Evolutionary conservation across 2,888 invertebrate genomes (phyloP).

Genomic region (Folsomia candida): DNA sequence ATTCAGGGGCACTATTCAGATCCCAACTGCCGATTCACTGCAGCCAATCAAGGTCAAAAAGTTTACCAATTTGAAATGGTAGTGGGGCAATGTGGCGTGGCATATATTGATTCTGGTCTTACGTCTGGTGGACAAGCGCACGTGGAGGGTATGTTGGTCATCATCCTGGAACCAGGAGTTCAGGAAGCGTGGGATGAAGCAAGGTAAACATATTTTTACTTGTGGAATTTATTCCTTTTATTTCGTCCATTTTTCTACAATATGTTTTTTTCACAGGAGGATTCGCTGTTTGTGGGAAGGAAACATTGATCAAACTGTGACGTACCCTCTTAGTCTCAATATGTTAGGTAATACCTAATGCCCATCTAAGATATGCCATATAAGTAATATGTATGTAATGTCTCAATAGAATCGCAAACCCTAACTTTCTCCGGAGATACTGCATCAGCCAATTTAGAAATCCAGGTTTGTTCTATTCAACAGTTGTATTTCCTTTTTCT

Average conservation of each 20-base stretch:
- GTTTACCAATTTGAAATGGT: slow-evolving; percentile 73
- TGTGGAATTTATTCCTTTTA: background rate
- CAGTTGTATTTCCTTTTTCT: too few relatives aligned
- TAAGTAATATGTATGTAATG: too few relatives aligned
- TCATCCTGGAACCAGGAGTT: slow-evolving; percentile 57
- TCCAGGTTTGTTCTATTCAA: slow-evolving; percentile 57
- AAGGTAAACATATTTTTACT: background rate
- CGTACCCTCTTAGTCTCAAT: slow-evolving; percentile 72
- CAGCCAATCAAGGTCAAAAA: slow-evolving; percentile 66
- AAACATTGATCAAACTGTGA: slow-evolving; percentile 71
- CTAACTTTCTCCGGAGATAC: slow-evolving; percentile 83
- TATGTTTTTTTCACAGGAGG: slow-evolving; percentile 57
- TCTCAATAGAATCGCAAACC: slow-evolving; percentile 74
- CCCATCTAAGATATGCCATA: too few relatives aligned
- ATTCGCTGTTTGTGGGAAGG: slow-evolving; percentile 81
- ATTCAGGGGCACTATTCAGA: slow-evolving; percentile 65
- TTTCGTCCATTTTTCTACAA: background rate
- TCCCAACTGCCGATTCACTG: slow-evolving; percentile 70
- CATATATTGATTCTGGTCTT: slow-evolving; percentile 73
- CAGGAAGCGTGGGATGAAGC: slow-evolving; percentile 52
- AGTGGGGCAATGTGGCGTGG: slow-evolving; percentile 73
- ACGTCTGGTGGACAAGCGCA: slow-evolving; percentile 73
- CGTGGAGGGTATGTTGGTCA: slow-evolving; percentile 59
- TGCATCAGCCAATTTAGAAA: slow-evolving; percentile 73
- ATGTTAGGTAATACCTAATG: too few relatives aligned